Conservation (phyloP, 2,797 vertebrate species). For the Takifugu rubripes region DNA sequence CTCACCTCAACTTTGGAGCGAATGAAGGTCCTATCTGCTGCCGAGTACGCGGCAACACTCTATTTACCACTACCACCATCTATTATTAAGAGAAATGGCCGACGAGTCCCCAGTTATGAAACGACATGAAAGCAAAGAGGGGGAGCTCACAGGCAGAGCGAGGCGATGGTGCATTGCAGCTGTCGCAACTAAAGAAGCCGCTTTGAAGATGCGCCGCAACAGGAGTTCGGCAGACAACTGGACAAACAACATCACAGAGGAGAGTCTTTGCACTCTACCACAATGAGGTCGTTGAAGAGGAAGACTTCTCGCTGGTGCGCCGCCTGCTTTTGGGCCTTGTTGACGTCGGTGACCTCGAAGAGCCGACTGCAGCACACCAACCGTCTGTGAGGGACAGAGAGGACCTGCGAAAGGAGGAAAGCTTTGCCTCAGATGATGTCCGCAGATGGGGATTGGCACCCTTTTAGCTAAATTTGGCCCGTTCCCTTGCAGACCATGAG, state of each 20-base stretch:
- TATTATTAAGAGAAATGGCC: constrained; percentile 54
- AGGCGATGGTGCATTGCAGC: constrained; percentile 53
- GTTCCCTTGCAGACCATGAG: too few relatives aligned
- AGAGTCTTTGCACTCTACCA: constrained; percentile 72
- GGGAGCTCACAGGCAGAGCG: constrained; percentile 21
- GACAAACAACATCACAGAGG: background rate
- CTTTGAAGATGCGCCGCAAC: constrained; percentile 20
- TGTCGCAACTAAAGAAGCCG: constrained; percentile 48
- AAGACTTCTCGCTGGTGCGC: constrained; percentile 98
- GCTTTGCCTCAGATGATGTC: background rate
- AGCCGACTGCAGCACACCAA: constrained; percentile 97
- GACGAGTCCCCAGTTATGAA: constrained; percentile 42
- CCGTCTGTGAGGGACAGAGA: constrained; percentile 94
- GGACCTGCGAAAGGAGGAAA: constrained; percentile 74
- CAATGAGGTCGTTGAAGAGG: constrained; percentile 97
- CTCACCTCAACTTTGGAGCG: constrained; percentile 14
- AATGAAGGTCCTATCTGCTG: constrained; percentile 21
- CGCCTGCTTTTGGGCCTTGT: constrained; percentile 96
- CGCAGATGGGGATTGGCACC: too few relatives aligned
- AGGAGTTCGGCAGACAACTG: too few relatives aligned
- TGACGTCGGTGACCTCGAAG: constrained; percentile 95
- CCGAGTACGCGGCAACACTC: constrained; percentile 12
- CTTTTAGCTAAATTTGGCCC: too few relatives aligned
- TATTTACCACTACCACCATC: constrained; percentile 28
- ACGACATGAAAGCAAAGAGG: constrained; percentile 36